Conservation (phyloP, 2,113 vertebrate genomes). For the Muntiacus muntjak region DNA sequence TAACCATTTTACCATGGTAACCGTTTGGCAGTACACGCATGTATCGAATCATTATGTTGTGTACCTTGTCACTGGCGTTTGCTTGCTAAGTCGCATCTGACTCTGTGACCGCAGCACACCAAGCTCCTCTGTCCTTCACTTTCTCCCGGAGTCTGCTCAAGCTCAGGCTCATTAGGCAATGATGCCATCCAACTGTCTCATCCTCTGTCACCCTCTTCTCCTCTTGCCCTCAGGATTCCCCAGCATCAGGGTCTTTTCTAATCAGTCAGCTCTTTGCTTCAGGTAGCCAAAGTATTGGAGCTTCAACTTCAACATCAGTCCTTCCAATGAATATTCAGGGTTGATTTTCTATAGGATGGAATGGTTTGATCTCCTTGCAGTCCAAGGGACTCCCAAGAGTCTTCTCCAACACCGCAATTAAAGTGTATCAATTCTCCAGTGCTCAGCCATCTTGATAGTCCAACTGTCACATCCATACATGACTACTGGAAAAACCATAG, state of each 20-base stretch:
- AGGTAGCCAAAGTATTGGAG: no score
- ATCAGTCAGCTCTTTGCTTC: no score
- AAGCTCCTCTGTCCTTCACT: background rate
- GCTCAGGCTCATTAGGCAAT: background rate
- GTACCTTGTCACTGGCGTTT: fast-evolving
- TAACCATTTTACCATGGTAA: fast-evolving
- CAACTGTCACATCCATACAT: no score
- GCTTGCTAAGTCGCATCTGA: background rate
- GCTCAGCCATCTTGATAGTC: no score
- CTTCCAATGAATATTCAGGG: background rate
- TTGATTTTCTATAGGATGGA: background rate
- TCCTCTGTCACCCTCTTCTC: no score
- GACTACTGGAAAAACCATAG: no score
- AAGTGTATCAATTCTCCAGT: no score
- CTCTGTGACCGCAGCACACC: background rate
- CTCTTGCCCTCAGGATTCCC: no score
- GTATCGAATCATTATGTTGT: no score
- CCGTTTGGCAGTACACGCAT: fast-evolving
- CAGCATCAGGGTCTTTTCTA: no score
- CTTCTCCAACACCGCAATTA: background rate
- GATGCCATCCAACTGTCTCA: no score
- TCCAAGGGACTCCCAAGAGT: background rate
- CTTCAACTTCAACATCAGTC: no score
- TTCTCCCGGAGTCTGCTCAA: background rate
- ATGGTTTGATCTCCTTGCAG: background rate